These are phyloP conservation scores for Tylochromis polylepis DNA, from an alignment of 2,113 vertebrate genomes.

Conservation along the genomic window DNA sequence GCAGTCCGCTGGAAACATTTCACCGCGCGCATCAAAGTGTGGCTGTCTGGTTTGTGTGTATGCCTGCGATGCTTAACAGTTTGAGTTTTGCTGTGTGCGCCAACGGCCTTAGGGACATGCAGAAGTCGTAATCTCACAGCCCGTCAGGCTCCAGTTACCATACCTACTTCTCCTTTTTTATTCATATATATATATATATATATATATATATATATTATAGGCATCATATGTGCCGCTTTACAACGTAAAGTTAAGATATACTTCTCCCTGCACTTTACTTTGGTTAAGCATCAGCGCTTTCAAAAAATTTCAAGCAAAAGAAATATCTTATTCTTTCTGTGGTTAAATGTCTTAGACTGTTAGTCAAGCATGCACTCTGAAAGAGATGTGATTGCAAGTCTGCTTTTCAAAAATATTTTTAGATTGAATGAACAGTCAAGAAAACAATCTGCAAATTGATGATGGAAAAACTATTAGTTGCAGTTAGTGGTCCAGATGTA, in stretches of 20 bases:
- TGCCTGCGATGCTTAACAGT: background rate
- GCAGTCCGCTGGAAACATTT: slow-evolving; percentile 40
- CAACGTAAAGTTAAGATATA: background rate
- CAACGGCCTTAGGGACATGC: background rate
- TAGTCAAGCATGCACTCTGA: background rate
- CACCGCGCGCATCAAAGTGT: slow-evolving; percentile 18
- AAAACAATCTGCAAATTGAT: background rate
- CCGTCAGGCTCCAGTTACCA: background rate
- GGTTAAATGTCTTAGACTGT: background rate
- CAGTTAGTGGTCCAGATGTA: background rate
- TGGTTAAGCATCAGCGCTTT: background rate
- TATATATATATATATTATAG: too few species aligned
- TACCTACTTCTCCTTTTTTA: background rate
- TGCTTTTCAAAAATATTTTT: background rate
- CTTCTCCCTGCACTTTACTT: background rate
- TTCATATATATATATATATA: too few species aligned
- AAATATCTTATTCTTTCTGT: background rate
- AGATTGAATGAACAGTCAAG: background rate
- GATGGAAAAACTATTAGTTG: background rate
- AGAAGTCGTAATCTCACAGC: background rate
- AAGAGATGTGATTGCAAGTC: background rate
- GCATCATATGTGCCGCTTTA: background rate
- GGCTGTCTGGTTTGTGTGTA: background rate
- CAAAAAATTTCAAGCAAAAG: background rate
- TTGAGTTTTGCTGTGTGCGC: background rate